A percentile compares a stretch with the other conserved stretches of the same genome.
Evolutionary conservation across 2,113 vertebrate genomes (phyloP).

Genomic region (Anser brachyrhynchus): DNA sequence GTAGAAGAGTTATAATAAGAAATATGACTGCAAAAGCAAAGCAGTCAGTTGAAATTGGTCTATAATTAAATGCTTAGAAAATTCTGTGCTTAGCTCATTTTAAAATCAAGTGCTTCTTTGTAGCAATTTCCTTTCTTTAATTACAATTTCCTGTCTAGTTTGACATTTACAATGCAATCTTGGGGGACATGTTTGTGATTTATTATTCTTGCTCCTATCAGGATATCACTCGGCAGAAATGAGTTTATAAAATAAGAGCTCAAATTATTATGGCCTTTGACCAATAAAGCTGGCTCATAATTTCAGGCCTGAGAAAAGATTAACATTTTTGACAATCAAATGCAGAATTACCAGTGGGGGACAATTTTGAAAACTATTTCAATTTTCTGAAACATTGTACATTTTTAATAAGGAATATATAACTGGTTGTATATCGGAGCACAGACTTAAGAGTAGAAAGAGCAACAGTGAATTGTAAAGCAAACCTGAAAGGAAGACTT

Average conservation of each 20-base stretch:
- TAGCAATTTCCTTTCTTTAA: constrained; percentile 98
- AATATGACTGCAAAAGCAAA: constrained; percentile 84
- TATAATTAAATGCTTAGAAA: constrained; percentile 96
- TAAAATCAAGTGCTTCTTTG: constrained; percentile 93
- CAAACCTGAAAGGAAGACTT: constrained; percentile 61
- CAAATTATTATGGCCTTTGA: constrained; percentile 95
- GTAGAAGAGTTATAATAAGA: constrained; percentile 83
- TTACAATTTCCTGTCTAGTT: constrained; percentile 96
- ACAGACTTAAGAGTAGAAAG: constrained; percentile 41
- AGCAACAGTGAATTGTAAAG: constrained; percentile 48
- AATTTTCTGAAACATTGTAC: constrained; percentile 75
- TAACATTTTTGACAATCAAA: constrained; percentile 92
- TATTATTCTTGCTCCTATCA: constrained; percentile 94
- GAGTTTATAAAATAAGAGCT: constrained; percentile 96
- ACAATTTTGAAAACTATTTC: constrained; percentile 76
- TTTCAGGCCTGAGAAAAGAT: constrained; percentile 88
- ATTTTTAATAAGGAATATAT: constrained; percentile 67
- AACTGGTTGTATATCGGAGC: constrained; percentile 16
- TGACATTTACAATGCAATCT: constrained; percentile 98
- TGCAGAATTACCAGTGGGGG: constrained; percentile 78
- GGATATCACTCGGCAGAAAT: constrained; percentile 92
- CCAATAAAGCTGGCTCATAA: constrained; percentile 91
- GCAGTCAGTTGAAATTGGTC: constrained; percentile 86
- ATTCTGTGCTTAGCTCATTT: constrained; percentile 91
- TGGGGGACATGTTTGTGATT: constrained; percentile 93